Evolutionary conservation across 1,140 invertebrate species (phyloP).

Genomic region (Araneus ventricosus): DNA sequence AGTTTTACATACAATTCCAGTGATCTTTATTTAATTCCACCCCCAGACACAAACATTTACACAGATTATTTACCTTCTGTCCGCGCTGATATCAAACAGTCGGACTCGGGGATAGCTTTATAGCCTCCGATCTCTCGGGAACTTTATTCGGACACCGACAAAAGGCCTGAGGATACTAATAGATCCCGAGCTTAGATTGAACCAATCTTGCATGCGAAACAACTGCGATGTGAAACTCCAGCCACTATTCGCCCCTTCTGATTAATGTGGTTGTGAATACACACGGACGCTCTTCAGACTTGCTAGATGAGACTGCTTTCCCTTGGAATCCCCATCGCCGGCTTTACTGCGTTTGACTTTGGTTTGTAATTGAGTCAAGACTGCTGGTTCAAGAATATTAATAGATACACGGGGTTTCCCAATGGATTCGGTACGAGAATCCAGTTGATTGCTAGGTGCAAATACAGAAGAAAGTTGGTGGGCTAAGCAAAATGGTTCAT

Average conservation of each 20-base stretch:
- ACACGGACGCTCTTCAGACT: background rate
- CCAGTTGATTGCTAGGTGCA: too few species aligned
- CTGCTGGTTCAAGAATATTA: constrained; percentile 8
- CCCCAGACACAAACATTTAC: background rate
- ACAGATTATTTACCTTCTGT: background rate
- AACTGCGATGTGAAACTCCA: background rate
- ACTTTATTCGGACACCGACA: background rate
- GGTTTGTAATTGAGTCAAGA: background rate
- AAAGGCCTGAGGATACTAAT: background rate
- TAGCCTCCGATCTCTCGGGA: background rate
- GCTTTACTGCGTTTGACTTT: constrained; percentile 1
- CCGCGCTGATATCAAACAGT: background rate
- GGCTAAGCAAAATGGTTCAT: too few species aligned
- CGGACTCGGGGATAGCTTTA: background rate
- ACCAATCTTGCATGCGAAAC: background rate
- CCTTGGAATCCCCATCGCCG: background rate
- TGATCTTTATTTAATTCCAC: too few species aligned
- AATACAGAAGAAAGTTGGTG: too few species aligned
- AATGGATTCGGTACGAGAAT: too few species aligned
- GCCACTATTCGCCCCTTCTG: background rate
- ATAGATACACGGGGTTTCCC: background rate
- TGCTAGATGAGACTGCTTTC: background rate
- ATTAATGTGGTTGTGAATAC: constrained; percentile 5
- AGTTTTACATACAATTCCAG: too few species aligned
- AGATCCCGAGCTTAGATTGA: background rate